Evolutionary conservation across 2,113 vertebrate genomes (phyloP).

Genomic region (Grus americana): DNA sequence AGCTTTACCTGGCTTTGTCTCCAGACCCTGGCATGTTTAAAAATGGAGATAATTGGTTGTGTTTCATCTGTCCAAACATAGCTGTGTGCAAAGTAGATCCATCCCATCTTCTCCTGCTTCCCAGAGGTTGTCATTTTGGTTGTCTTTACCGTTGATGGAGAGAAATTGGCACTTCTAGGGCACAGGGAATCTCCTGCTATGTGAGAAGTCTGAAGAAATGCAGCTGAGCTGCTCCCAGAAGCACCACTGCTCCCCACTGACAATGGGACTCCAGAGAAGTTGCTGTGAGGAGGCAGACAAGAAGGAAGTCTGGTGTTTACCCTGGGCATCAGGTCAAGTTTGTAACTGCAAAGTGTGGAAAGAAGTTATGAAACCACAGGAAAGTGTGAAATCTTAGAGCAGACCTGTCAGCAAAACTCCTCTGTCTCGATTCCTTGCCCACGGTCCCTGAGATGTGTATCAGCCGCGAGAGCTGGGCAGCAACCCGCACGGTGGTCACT

Average conservation of each 20-base stretch:
- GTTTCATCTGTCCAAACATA: neutral
- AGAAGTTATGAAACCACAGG: neutral
- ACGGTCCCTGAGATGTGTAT: neutral
- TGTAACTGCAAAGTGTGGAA: neutral
- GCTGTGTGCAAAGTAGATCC: neutral
- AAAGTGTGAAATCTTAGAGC: neutral
- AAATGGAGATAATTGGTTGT: neutral
- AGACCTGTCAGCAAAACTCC: neutral
- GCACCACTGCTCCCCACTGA: neutral
- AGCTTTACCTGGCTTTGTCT: neutral
- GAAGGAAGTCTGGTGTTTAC: neutral
- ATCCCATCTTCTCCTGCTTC: neutral
- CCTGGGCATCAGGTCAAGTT: neutral
- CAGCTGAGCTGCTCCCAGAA: neutral
- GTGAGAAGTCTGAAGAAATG: neutral
- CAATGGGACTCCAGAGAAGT: neutral
- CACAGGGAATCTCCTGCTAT: neutral
- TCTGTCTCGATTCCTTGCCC: neutral
- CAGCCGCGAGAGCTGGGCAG: neutral
- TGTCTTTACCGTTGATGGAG: neutral
- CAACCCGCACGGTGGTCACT: accelerated
- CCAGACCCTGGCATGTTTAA: neutral
- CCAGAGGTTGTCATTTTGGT: neutral
- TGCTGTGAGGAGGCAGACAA: neutral
- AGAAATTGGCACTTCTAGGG: neutral